Evolutionary conservation across 1,140 invertebrate genomes (phyloP), one percentile per base, ranked within the genome.

Genomic region (Platyscapa corneri): DNA sequence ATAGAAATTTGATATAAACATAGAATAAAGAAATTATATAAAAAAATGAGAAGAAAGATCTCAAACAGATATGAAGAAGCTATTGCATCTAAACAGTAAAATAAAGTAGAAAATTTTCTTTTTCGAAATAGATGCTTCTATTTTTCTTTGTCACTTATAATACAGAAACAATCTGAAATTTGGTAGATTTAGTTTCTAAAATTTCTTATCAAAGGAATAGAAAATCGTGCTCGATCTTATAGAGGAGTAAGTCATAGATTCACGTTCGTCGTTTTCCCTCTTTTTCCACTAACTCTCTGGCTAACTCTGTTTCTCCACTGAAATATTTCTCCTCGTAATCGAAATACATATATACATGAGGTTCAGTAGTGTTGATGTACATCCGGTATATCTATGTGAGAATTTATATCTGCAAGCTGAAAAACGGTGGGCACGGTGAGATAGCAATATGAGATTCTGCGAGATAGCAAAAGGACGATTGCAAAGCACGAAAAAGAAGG

Each of bases 311-410:
- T 27, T 14, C 75, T 70, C 80, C 5, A 27, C 65, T 85, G 82
- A 76, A 89, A 89, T 88, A 88, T 89, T 88, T 86, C 85, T 46
- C 72, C 82, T 60, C 83, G 85, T 88, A 88, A 90, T 90, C 89
- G 89, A 90, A 89, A 90, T 90, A 87, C 88, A 88, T 90, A 88
- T 90, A 90, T 88, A 89, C 89, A 89, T 88, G 88, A 89, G 88
- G 72, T 87, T 86, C 87, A 89, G 85, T 88, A 86, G 88, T 87
- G 87, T 89, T 89, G 88, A 89, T 89, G 86, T 86, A 85, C 83
- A 84, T 82, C 77, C 75, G 84, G 74, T 83, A 81, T 72, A 82
- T 84, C 74, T 83, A 34, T 79, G 65, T 70, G 49, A n/a, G 27
- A 16, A 81, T 67, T 46, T 5, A 78, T 32, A 56, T 30, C 65